Base-by-base conservation (phyloP, 2,888 invertebrate species). In the Chrysolina haemoptera region DNA sequence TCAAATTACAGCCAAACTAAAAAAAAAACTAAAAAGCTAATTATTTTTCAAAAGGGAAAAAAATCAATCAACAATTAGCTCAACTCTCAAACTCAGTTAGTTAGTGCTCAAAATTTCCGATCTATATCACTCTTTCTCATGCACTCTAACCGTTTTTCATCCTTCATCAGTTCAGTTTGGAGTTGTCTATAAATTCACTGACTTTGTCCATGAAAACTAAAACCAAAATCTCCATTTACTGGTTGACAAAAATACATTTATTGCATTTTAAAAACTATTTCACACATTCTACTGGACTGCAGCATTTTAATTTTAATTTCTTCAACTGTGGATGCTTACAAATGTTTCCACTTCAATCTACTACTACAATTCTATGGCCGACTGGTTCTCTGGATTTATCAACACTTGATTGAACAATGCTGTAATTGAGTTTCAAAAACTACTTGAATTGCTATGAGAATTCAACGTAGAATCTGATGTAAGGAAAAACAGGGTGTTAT, bases 131-230 rank as follows among this genome's bases (percentile, higher is more conserved):
- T 43, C 35, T 35, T 35, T 35, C 43, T 12, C 43, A 43, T 43
- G 43, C 43, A 43, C 43, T 43, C 43, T 43, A 43, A 43, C 43
- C 43, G 43, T 43, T 43, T 43, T 43, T 43, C 43, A 43, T 43
- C 43, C 43, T 43, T 43, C 43, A 43, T 43, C 43, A 14, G 2
- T 12, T 43, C 43, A 14, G 43, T 43, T 43, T 14, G 11, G 43
- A 43, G 14, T 43, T 43, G 43, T 43, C 43, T 43, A 12, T 43
- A 43, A 43, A 43, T 43, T 43, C 43, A 43, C 43, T 43, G 43
- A 14, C 43, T 14, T 14, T 43, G 43, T 43, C 14, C 43, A 43
- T 14, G 11, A 43, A 14, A 43, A 43, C 43, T 43, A 43, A 43
- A 43, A 43, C 43, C 43, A 43, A 14, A 43, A 43, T 43, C 43